A percentile compares a stretch with the other conserved stretches of the same genome.
Conservation (phyloP, 1,140 invertebrate species). For the Scaptomyza montana region DNA sequence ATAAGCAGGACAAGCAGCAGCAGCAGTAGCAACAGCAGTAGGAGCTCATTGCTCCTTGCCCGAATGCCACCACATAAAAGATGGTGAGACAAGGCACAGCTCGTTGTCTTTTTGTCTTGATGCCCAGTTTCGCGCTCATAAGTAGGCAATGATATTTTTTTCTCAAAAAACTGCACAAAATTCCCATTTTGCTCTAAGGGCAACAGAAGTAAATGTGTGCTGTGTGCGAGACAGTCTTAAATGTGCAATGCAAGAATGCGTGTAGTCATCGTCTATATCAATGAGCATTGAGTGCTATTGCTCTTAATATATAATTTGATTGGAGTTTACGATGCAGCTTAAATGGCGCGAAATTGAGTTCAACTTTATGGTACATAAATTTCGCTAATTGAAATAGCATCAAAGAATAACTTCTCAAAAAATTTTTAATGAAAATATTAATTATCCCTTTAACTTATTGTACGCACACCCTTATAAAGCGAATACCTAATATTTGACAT, state of each 20-base stretch:
- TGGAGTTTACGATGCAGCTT: too few relatives aligned
- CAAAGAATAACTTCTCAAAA: too few relatives aligned
- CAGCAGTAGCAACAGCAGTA: slow-evolving; percentile 27
- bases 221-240: too few relatives aligned
- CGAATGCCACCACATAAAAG: slow-evolving; percentile 29
- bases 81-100: slow-evolving; percentile 51
- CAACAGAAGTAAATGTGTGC: too few relatives aligned
- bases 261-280: neutral
- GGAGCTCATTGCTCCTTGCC: slow-evolving; percentile 1
- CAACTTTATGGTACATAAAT: too few relatives aligned
- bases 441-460: too few relatives aligned
- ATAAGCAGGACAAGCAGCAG: slow-evolving; percentile 47
- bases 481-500: too few relatives aligned
- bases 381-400: too few relatives aligned
- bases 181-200: neutral
- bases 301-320: neutral
- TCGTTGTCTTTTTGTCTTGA: slow-evolving; percentile 9
- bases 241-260: too few relatives aligned
- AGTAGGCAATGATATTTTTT: slow-evolving; percentile 34
- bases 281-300: neutral
- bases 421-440: too few relatives aligned
- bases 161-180: neutral
- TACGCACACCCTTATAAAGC: too few relatives aligned
- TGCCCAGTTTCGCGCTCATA: slow-evolving; percentile 27
- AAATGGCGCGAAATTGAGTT: too few relatives aligned